A percentile compares a stretch with the other conserved stretches of the same genome.
These are phyloP conservation scores for Psittacula derbiana DNA, from an alignment of 2,797 vertebrate species.

Conservation along the genomic window DNA sequence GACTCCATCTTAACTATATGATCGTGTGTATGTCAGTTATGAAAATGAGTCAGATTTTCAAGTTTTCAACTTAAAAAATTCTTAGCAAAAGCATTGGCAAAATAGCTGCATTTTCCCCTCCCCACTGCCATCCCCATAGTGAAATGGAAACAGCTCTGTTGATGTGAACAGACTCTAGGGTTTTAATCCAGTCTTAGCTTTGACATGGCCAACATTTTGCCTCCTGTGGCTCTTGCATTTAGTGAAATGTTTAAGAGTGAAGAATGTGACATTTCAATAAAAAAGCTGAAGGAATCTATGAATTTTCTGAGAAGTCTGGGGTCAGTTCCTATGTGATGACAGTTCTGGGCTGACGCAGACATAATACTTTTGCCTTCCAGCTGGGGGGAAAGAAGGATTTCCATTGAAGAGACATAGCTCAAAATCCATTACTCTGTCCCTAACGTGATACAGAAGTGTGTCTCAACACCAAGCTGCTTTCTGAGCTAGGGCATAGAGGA, in stretches of 20 bases:
- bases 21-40: not conserved
- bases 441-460: not conserved
- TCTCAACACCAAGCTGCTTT: not conserved
- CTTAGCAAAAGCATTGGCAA: not conserved
- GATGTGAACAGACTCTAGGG: not conserved
- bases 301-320: slow-evolving; percentile 20
- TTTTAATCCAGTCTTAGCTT: not conserved
- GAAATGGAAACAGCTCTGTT: slow-evolving; percentile 1
- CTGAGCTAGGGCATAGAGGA: not conserved
- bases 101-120: not conserved
- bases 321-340: slow-evolving; percentile 17
- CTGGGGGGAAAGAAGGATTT: not conserved
- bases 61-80: not conserved
- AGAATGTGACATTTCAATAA: slow-evolving; percentile 22
- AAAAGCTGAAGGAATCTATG: slow-evolving; percentile 3
- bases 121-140: not conserved
- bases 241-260: slow-evolving; percentile 10
- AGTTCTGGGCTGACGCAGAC: slow-evolving; percentile 3
- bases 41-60: slow-evolving; percentile 37
- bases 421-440: not conserved
- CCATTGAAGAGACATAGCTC: not conserved
- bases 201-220: not conserved
- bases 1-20: slow-evolving; percentile 2
- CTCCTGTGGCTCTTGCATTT: not conserved
- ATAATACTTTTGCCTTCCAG: slow-evolving; percentile 14